These are phyloP conservation scores for Synergus gifuensis DNA, from an alignment of 2,888 invertebrate species.

Conservation along the genomic window DNA sequence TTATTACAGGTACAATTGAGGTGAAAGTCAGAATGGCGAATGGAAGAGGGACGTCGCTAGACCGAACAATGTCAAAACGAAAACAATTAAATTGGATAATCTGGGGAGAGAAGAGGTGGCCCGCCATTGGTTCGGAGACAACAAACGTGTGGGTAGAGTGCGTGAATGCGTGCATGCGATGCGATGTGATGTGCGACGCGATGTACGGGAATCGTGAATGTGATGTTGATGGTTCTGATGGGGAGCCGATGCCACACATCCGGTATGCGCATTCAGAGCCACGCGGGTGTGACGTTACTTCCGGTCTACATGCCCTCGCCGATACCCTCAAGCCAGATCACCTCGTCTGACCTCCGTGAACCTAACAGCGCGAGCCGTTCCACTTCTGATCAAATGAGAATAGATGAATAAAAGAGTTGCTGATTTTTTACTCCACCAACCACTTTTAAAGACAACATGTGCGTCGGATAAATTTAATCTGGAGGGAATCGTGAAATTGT, in stretches of 20 bases:
- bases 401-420: constrained; percentile 20
- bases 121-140: constrained; percentile 46
- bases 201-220: constrained; percentile 74
- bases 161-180: constrained; percentile 55
- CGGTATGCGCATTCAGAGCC: constrained; percentile 78
- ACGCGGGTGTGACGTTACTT: constrained; percentile 78
- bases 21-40: constrained; percentile 27
- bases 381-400: constrained; percentile 52
- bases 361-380: constrained; percentile 62
- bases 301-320: constrained; percentile 76
- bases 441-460: not conserved
- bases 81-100: constrained; percentile 50
- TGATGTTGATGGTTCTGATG: constrained; percentile 76
- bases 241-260: constrained; percentile 78
- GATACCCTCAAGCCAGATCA: constrained; percentile 69
- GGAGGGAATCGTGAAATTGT: not conserved
- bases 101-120: constrained; percentile 39
- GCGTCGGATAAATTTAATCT: no score
- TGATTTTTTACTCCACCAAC: not conserved
- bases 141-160: constrained; percentile 42
- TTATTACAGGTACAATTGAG: constrained; percentile 7
- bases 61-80: constrained; percentile 50
- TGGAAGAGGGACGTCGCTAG: constrained; percentile 45
- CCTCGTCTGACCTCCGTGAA: constrained; percentile 76
- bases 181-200: constrained; percentile 69